Evolutionary conservation across 92 coral and sea anemone species (phyloP), one percentile per base, ranked within the genome.

Genomic region (Siderastrea siderea): DNA sequence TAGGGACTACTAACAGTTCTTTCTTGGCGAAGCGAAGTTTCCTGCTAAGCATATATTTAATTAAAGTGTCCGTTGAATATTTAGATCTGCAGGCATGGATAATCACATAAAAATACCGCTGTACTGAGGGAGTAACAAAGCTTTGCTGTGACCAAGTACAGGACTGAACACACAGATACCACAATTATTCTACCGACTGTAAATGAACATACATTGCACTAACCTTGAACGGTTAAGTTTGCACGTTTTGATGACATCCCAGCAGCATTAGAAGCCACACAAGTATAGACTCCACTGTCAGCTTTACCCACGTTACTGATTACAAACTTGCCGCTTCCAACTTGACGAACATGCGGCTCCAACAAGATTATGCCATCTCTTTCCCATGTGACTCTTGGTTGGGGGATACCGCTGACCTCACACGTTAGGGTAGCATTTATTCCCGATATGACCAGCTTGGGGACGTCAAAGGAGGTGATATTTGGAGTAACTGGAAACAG

Each of bases 181-280:
- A 53, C 57, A 1, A 53, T 53, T 5, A 53, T 5, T 53, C 38
- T 26, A 26, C 38, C 38, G 38, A 26, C 38, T 26, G 0, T 26
- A 26, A 26, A 26, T 26, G 38, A 26, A 26, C 38, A 26, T 26
- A 26, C 38, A 26, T 2, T 44, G 5, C 47, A 74, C 89, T 53
- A 68, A 97, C 99, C 98, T 94, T 97, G 98, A 57, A 97, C 90
- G 1, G 96, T 95, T 57, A 97, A 81, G 68, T 92, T 90, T 52
- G 68, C 93, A 47, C 15, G 81, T 69, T 58, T 82, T 63, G 89
- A 60, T 3, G 76, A 57, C 69, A 62, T 65, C 15, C 98, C 99
- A 11, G 94, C 98, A 4, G 92, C 89, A 82, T 95, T 97, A 9
- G 70, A 69, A 70, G 98, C 98, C 1, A 66, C 73, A 55, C 99